phyloP scores from a whole-genome alignment of 37 sponge, comb jelly and placozoan genomes.

The Beroe forskalii region DNA sequence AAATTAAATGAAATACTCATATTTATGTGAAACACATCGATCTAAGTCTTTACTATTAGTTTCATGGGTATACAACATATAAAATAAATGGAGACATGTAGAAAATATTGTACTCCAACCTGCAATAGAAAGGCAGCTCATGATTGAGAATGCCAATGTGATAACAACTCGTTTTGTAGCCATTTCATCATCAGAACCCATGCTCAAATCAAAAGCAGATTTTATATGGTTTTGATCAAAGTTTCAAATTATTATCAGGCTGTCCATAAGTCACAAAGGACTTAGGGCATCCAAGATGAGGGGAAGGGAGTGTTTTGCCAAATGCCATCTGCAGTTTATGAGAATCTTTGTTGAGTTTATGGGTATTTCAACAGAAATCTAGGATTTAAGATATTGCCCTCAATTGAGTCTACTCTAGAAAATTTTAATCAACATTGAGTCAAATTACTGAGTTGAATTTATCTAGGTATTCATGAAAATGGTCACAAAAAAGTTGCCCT shows the following conservation, averaged over 20 bases:
- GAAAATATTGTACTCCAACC: neutral
- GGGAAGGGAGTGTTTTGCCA: too few relatives aligned
- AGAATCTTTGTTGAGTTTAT: neutral
- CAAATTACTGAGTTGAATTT: too few relatives aligned
- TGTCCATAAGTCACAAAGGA: too few relatives aligned
- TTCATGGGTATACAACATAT: too few relatives aligned
- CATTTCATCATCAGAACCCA: conserved; percentile 14
- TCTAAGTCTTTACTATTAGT: too few relatives aligned
- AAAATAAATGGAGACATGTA: neutral
- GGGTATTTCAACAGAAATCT: too few relatives aligned
- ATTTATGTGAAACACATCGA: too few relatives aligned
- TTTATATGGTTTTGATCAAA: neutral
- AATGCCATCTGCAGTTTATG: neutral
- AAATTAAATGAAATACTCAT: too few relatives aligned
- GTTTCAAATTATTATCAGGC: neutral
- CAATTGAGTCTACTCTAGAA: neutral
- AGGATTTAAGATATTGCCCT: neutral
- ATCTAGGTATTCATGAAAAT: too few relatives aligned
- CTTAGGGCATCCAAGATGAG: too few relatives aligned
- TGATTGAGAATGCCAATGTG: neutral
- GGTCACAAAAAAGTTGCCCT: too few relatives aligned
- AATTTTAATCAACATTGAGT: neutral
- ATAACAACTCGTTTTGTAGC: neutral
- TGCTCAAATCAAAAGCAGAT: neutral
- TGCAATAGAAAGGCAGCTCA: neutral